A percentile compares a stretch with the other conserved stretches of the same genome.
Conservation (phyloP, 2,888 invertebrate genomes). For the Steinernema scapterisci region DNA sequence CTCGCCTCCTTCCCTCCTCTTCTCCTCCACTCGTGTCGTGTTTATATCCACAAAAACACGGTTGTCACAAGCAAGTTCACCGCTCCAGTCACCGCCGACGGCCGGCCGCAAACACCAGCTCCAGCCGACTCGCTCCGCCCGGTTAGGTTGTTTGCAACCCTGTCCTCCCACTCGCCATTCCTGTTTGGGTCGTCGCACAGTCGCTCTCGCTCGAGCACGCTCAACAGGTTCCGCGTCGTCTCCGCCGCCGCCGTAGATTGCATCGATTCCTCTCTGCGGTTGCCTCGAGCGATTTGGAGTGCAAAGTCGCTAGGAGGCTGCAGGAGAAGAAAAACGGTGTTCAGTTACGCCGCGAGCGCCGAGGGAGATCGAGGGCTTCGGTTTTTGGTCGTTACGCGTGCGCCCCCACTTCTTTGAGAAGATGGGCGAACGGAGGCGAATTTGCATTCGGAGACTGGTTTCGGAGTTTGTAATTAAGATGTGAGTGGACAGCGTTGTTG, state of each 20-base stretch:
- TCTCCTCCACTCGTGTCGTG: neutral
- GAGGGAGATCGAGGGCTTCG: neutral
- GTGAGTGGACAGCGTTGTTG: no score
- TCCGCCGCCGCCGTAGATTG: neutral
- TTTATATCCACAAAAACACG: neutral
- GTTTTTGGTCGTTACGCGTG: neutral
- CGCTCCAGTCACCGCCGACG: neutral
- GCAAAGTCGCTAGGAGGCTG: neutral
- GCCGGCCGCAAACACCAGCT: neutral
- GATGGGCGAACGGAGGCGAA: no score
- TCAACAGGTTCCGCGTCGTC: neutral
- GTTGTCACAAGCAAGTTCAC: neutral
- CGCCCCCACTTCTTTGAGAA: no score
- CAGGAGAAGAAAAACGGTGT: neutral
- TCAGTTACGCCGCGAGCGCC: no score
- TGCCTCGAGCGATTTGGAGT: neutral
- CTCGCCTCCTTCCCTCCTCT: neutral
- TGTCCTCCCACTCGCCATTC: neutral
- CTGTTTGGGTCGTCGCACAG: neutral
- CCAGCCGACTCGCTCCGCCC: no score
- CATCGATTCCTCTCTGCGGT: neutral
- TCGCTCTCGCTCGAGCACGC: neutral
- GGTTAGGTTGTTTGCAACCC: slow-evolving; percentile 1
- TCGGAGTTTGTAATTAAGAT: no score
- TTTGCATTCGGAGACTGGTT: no score